Percentiles rank a stretch among this genome's conserved stretches.
phyloP scores from a whole-genome alignment of 2,797 vertebrate genomes.

The Phoebastria nigripes region DNA sequence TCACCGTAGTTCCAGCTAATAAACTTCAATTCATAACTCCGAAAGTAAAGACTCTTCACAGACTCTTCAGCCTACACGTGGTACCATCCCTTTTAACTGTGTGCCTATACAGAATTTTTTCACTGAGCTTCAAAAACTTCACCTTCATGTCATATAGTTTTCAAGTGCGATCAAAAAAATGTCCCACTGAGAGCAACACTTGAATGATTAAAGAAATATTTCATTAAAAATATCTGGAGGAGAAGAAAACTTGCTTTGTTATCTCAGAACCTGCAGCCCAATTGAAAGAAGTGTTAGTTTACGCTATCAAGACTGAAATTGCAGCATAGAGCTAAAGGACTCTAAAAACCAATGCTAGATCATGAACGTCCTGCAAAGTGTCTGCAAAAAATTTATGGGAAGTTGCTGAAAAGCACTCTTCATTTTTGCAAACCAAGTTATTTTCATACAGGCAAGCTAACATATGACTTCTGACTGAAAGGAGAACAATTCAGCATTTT shows the following conservation, averaged over 20 bases:
- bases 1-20: neutral
- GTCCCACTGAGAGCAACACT: neutral
- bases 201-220: neutral
- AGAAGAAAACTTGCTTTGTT: neutral
- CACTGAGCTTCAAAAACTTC: neutral
- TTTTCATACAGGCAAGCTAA: neutral
- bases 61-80: neutral
- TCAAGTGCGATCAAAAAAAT: neutral
- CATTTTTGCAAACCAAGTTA: neutral
- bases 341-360: neutral
- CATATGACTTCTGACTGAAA: neutral
- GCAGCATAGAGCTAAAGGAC: neutral
- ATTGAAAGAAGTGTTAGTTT: neutral
- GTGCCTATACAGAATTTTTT: neutral
- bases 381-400: neutral
- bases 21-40: neutral
- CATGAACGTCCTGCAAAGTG: neutral
- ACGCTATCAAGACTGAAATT: neutral
- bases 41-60: neutral
- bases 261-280: neutral
- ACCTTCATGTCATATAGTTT: neutral
- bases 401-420: neutral
- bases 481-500: neutral
- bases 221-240: neutral
- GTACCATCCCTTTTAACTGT: neutral